Conservation (phyloP, 2,113 vertebrate species). For the Phaethon lepturus region DNA sequence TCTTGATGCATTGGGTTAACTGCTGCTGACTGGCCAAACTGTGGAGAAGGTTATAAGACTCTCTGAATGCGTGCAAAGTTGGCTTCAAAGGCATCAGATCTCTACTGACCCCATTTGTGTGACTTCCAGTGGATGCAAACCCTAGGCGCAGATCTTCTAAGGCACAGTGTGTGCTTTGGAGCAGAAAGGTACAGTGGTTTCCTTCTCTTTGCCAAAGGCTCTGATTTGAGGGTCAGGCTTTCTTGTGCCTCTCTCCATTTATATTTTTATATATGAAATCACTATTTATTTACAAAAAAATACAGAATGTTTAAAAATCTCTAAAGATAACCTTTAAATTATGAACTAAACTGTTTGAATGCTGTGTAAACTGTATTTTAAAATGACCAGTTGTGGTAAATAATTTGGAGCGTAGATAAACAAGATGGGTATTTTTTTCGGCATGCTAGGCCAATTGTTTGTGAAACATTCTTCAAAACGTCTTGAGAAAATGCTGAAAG, state of each 20-base stretch:
- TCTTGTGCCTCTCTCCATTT: neutral
- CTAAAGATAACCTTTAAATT: neutral
- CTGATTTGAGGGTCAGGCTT: neutral
- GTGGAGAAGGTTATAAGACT: too few relatives aligned
- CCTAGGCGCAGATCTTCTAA: neutral
- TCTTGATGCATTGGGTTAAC: neutral
- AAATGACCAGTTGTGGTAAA: constrained; percentile 19
- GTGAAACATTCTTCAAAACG: constrained; percentile 1
- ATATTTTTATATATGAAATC: neutral
- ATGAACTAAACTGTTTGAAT: neutral
- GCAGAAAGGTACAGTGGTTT: neutral
- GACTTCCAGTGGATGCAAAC: neutral
- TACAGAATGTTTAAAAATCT: neutral
- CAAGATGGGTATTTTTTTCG: neutral
- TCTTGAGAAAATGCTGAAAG: constrained; percentile 29
- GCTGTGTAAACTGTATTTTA: neutral
- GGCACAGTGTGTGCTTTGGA: neutral
- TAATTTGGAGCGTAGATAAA: constrained; percentile 21
- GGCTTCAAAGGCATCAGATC: neutral
- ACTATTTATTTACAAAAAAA: neutral
- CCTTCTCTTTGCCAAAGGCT: neutral
- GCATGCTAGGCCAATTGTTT: neutral
- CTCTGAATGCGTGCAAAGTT: neutral
- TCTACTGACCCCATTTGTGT: neutral
- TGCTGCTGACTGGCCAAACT: neutral